phyloP scores from a whole-genome alignment of 2,113 vertebrate species.

The Sminthopsis crassicaudata region DNA sequence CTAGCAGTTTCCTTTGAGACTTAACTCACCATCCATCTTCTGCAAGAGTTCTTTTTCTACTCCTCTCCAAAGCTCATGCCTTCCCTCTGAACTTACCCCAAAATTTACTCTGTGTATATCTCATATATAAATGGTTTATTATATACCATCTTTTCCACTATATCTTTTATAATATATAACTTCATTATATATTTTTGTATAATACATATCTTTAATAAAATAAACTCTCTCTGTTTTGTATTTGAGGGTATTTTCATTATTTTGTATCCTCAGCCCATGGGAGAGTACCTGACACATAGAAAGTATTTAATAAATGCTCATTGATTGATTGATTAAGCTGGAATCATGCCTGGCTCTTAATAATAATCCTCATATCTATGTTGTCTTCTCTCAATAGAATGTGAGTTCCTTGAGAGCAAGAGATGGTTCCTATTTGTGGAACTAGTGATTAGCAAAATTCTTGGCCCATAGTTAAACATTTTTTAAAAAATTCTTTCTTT shows the following conservation, averaged over 20 bases:
- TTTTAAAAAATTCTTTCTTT: not conserved
- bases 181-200: not conserved
- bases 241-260: not conserved
- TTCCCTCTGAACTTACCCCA: not conserved
- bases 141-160: not conserved
- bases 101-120: not conserved
- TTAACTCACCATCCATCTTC: not conserved
- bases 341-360: not conserved
- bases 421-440: not conserved
- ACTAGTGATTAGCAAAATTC: not conserved
- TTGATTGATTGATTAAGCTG: not conserved
- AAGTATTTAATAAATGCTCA: not conserved
- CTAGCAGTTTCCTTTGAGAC: not conserved
- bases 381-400: not conserved
- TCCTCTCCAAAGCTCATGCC: not conserved
- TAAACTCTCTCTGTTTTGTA: not conserved
- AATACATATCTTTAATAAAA: not conserved
- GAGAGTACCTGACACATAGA: not conserved
- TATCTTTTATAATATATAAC: not conserved
- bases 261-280: not conserved
- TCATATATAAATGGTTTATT: not conserved
- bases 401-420: not conserved
- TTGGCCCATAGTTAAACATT: not conserved
- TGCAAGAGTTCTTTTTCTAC: not conserved
- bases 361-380: not conserved